Percentiles rank a stretch among this genome's conserved stretches.
Evolutionary conservation across 64 coral and sea anemone genomes (phyloP).

Genomic region (Catalaphyllia jardinei): DNA sequence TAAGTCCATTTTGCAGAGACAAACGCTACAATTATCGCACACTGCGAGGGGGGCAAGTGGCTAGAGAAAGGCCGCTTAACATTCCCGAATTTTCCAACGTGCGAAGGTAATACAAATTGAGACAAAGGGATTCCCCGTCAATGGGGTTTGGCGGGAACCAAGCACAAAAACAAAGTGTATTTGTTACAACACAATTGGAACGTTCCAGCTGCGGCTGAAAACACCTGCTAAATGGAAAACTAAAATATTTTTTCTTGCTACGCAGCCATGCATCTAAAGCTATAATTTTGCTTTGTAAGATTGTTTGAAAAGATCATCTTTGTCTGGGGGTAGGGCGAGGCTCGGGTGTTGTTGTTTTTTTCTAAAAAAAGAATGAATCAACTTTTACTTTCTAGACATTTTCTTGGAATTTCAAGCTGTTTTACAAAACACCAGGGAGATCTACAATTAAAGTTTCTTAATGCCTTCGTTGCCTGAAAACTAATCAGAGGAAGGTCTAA

Average conservation of each 20-base stretch:
- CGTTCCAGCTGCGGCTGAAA: constrained; percentile 5
- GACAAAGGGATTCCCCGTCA: constrained; percentile 1
- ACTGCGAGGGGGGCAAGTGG: neutral
- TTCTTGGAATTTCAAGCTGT: too few species aligned
- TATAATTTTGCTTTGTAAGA: neutral
- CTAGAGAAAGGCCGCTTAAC: neutral
- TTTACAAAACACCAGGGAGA: too few species aligned
- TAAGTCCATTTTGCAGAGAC: neutral
- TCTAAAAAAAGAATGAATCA: too few species aligned
- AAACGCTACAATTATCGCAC: neutral
- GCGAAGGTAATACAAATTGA: neutral
- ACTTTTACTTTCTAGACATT: too few species aligned
- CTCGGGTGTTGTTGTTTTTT: too few species aligned
- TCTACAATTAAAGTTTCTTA: too few species aligned
- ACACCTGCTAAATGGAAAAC: constrained; percentile 20
- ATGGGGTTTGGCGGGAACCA: neutral
- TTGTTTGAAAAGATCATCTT: neutral
- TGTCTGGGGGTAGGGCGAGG: neutral
- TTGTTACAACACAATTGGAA: constrained; percentile 2
- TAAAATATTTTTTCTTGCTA: neutral
- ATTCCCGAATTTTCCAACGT: neutral
- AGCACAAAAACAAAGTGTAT: neutral
- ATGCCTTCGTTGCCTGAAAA: too few species aligned
- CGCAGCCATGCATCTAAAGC: neutral
- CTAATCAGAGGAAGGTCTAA: too few species aligned